Base-by-base conservation (phyloP, 2,888 invertebrate genomes). In the Lapara coniferarum region DNA sequence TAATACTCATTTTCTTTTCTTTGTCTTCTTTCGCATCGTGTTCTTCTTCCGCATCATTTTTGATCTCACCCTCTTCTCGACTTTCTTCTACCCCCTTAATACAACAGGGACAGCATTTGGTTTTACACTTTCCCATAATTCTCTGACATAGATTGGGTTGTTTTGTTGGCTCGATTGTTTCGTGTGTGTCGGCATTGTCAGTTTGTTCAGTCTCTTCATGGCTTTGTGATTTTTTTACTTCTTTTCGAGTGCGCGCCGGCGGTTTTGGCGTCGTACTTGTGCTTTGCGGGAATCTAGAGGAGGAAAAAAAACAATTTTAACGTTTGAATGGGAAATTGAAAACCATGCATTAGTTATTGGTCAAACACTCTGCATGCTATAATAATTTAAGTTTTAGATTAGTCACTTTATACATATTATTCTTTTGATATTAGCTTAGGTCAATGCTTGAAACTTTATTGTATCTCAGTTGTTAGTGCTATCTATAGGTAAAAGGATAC, bases 71-170 rank as follows among this genome's bases (percentile, higher is more conserved):
- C 52, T 74, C 74, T 12, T 80, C 68, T 0, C 16, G 5, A 44
- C 53, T 63, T 1, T 87, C 88, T 1, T 87, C 80, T 30, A 80
- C 83, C 2, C 82, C 82, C 73, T 89, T 91, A 30, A 85, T 79
- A 72, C 93, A 95, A 74, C 92, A 92, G n/a, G 94, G 86, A 73
- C 95, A 95, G 73, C 94, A 93, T 74, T 89, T 90, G 10, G 81
- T 77, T 70, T 89, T 90, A 72, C 92, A 93, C 74, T 93, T 93
- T 3, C 88, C 88, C 80, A 92, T 85, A 10, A 93, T 80, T 13
- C 93, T 78, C 51, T 83, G 81, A 73, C 93, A 90, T 70, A 93
- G 86, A 80, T 91, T 93, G 0, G 87, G 87, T 57, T 80, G 82
- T 76, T 89, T 90, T 3, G 77, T 71, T 4, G 78, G 74, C 2